Base-by-base conservation (phyloP, 2,888 invertebrate species). In the Drosophila prostipennis region DNA sequence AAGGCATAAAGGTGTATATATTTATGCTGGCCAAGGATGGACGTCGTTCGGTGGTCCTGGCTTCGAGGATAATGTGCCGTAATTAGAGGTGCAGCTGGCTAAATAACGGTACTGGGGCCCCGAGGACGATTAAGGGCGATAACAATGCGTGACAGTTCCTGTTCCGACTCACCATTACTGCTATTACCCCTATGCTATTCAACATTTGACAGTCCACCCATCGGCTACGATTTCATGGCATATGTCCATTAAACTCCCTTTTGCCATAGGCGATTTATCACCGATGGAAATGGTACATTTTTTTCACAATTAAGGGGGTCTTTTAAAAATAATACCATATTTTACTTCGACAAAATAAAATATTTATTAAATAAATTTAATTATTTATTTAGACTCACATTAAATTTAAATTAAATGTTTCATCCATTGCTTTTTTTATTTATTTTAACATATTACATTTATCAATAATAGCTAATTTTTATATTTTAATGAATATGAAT, bases 61-160 rank as follows among this genome's bases (percentile, higher is more conserved):
- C 43, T 40, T 36, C 42, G 16, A 23, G 37, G 19, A 63, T 64
- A 67, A 54, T 67, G 42, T 37, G 42, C 13, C 49, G 48, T 64
- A 67, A 67, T 67, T 67, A 55, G 65, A 67, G 67, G 67, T 64
- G 67, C 64, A 54, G 64, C 64, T 67, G 49, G 64, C 32, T 11
- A 49, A 54, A 60, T 54, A 23, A 48, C 42, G 42, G 29, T 11
- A 2, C 14, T 19, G 36, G n/a, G 10, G 10, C 14, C 19, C 29
- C 34, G n/a, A 36, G 42, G 46, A 37, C 64, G 40, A 40, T 55
- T 48, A 43, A 48, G 32, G 53, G 55, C 37, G 42, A 49, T 51
- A 51, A 32, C 19, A 63, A 48, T 63, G 59, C 36, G 49, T 32
- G 36, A 43, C 58, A 42, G 42, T 49, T 58, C 13, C 48, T 29